These are phyloP conservation scores for Anthonomus grandis DNA, from an alignment of 1,140 invertebrate genomes.

Conservation along the genomic window DNA sequence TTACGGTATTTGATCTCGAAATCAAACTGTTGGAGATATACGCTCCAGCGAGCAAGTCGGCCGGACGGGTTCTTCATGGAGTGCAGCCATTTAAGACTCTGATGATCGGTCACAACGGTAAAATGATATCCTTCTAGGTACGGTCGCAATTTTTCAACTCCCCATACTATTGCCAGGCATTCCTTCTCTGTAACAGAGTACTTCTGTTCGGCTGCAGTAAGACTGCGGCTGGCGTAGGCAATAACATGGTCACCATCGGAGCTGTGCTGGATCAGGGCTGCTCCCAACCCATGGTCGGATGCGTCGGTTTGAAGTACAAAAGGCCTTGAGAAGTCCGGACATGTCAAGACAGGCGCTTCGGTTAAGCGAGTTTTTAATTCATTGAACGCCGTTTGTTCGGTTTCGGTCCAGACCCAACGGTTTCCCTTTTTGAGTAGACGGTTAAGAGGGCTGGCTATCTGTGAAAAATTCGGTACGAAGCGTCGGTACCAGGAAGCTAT, in stretches of 20 bases:
- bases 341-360: conserved; percentile 22
- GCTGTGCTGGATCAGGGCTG: conserved; percentile 39
- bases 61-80: conserved; percentile 47
- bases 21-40: conserved; percentile 26
- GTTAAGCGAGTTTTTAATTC: conserved; percentile 28
- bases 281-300: conserved; percentile 37
- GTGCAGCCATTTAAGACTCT: conserved; percentile 37
- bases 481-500: conserved; percentile 37
- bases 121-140: conserved; percentile 45
- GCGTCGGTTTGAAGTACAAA: conserved; percentile 46
- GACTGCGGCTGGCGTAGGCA: conserved; percentile 36
- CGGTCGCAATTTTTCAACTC: conserved; percentile 47
- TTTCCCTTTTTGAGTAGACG: conserved; percentile 35
- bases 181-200: conserved; percentile 42
- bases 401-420: conserved; percentile 19
- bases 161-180: conserved; percentile 46
- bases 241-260: conserved; percentile 35
- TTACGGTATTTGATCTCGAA: conserved; percentile 19
- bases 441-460: conserved; percentile 32
- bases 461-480: conserved; percentile 35
- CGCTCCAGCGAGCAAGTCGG: conserved; percentile 49
- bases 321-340: conserved; percentile 43
- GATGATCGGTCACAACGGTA: conserved; percentile 31
- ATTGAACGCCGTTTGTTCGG: conserved; percentile 18
- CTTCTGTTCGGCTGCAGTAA: conserved; percentile 36